These are phyloP conservation scores for Sycobia sp. DNA, from an alignment of 1,140 invertebrate species.

Conservation along the genomic window DNA sequence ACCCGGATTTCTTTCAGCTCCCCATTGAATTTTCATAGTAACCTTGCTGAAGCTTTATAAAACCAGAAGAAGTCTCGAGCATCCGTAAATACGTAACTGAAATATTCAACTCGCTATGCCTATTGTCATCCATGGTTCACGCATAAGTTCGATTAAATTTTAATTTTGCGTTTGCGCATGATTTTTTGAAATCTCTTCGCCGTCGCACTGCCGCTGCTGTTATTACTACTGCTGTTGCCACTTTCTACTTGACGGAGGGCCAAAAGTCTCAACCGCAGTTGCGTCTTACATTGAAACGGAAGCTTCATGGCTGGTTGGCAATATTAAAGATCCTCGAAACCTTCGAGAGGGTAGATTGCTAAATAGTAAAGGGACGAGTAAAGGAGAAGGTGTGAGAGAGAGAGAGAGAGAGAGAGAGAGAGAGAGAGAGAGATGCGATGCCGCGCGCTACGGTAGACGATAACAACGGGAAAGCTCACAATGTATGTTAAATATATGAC, in stretches of 20 bases:
- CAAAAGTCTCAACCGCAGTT: background rate
- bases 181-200: no score
- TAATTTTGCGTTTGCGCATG: background rate
- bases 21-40: no score
- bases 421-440: conserved; percentile 28
- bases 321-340: conserved; percentile 23
- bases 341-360: conserved; percentile 14
- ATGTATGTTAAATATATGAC: conserved; percentile 62
- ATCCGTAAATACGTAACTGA: conserved; percentile 17
- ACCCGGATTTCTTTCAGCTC: no score
- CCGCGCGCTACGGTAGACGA: conserved; percentile 5
- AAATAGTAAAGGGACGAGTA: background rate
- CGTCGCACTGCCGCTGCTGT: background rate
- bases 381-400: background rate
- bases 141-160: conserved; percentile 23
- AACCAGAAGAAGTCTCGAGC: no score
- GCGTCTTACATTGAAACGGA: conserved; percentile 20
- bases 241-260: no score
- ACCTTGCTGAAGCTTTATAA: no score
- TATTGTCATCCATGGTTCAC: conserved; percentile 13
- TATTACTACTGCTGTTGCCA: no score
- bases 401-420: background rate
- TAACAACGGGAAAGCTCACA: conserved; percentile 52
- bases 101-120: conserved; percentile 6
- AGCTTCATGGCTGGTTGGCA: conserved; percentile 30